Evolutionary conservation across 2,888 invertebrate species (phyloP).

Genomic region (Ichneumoninae sp.): DNA sequence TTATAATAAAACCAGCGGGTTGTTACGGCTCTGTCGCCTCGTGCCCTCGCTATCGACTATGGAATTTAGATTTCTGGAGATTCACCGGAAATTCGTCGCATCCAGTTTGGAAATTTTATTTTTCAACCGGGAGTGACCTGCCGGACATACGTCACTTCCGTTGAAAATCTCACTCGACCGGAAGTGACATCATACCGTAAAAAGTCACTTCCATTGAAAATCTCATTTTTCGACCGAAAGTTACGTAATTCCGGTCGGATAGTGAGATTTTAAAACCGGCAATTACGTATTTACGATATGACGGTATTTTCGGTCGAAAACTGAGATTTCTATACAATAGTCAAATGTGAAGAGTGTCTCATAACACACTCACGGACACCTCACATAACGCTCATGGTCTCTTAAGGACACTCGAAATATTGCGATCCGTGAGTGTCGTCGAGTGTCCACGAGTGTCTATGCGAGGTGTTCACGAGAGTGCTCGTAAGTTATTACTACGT

Average conservation of each 20-base stretch:
- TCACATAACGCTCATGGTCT: too few species aligned
- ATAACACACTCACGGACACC: too few species aligned
- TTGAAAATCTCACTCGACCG: too few species aligned
- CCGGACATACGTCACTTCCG: background rate
- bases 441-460: background rate
- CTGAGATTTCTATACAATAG: constrained; percentile 17
- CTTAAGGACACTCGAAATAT: too few species aligned
- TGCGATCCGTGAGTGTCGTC: too few species aligned
- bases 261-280: too few species aligned
- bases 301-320: background rate
- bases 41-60: background rate
- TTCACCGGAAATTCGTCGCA: background rate
- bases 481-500: background rate
- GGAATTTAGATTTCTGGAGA: background rate
- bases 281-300: too few species aligned
- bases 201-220: background rate
- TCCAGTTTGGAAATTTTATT: background rate
- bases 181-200: background rate
- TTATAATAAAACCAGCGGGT: background rate
- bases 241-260: background rate
- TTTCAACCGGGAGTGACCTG: background rate
- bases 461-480: background rate
- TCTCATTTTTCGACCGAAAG: too few species aligned
- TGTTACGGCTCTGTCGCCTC: background rate
- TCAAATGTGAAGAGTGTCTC: too few species aligned